These are phyloP conservation scores for Dicentrarchus labrax DNA, from an alignment of 2,113 vertebrate species.

Conservation along the genomic window DNA sequence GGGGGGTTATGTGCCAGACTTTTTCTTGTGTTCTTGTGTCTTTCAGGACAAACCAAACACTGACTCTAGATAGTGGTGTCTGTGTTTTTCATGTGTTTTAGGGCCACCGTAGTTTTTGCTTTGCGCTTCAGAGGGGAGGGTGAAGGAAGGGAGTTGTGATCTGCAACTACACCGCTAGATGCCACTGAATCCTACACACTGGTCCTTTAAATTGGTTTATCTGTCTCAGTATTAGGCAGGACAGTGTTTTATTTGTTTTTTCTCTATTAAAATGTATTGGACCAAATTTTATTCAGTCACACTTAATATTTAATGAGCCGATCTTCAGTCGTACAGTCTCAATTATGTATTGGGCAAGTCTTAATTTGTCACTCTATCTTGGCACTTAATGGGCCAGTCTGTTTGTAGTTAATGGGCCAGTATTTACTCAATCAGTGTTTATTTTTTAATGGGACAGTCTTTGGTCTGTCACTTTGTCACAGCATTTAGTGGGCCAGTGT, in stretches of 20 bases:
- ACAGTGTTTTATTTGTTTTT: background rate
- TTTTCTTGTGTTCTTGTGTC: too few species aligned
- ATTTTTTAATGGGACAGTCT: conserved; percentile 45
- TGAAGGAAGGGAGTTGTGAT: too few species aligned
- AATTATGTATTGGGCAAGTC: conserved; percentile 34
- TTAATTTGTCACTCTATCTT: conserved; percentile 58
- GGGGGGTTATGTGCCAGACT: too few species aligned
- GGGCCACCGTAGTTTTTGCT: too few species aligned
- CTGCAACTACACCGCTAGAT: too few species aligned
- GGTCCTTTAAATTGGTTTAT: background rate
- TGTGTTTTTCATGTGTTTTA: too few species aligned
- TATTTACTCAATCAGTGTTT: conserved; percentile 48
- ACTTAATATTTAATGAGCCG: conserved; percentile 33
- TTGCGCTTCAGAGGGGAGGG: too few species aligned
- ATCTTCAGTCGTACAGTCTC: conserved; percentile 29
- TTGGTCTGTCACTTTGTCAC: conserved; percentile 41
- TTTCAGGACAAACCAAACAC: too few species aligned
- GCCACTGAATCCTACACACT: too few species aligned
- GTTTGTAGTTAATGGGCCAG: conserved; percentile 53
- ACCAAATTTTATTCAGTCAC: conserved; percentile 15
- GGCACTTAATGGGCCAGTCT: conserved; percentile 38
- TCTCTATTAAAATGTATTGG: background rate
- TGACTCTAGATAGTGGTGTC: too few species aligned
- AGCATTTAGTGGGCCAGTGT: conserved; percentile 28
- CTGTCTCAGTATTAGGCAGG: background rate